Evolutionary conservation across 2,888 invertebrate genomes (phyloP).

Genomic region (Lithophane leautieri): DNA sequence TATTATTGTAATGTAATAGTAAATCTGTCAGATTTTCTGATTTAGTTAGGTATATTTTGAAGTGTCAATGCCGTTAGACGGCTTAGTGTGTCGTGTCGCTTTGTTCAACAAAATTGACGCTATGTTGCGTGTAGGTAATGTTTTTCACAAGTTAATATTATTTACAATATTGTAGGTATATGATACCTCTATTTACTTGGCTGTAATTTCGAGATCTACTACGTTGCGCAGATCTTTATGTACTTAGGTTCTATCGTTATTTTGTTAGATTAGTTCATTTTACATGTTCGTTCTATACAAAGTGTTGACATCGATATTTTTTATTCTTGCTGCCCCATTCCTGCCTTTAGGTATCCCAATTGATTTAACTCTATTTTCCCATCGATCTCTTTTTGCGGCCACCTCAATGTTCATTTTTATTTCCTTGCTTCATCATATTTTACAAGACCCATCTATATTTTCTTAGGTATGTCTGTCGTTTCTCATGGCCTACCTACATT

Average conservation of each 20-base stretch:
- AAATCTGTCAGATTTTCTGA: conserved; percentile 40
- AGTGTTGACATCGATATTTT: not conserved
- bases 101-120: conserved; percentile 31
- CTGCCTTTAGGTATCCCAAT: not conserved
- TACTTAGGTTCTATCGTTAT: conserved; percentile 10
- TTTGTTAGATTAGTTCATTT: too few species aligned
- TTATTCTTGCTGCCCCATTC: not conserved
- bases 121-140: conserved; percentile 48
- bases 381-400: not conserved
- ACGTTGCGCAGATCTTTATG: conserved; percentile 2
- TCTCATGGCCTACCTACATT: not conserved
- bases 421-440: not conserved
- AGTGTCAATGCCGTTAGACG: conserved; percentile 46
- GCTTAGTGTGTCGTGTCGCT: conserved; percentile 26
- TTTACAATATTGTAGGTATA: conserved; percentile 30
- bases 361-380: not conserved
- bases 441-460: not conserved
- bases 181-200: conserved; percentile 14
- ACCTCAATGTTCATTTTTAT: not conserved
- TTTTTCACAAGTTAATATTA: conserved; percentile 56
- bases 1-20: conserved; percentile 26
- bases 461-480: not conserved
- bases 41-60: conserved; percentile 48
- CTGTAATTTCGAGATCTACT: conserved; percentile 9
- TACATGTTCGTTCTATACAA: too few species aligned